Conservation (phyloP, 92 coral and sea anemone species). For the Umimayanthus chanpuru region DNA sequence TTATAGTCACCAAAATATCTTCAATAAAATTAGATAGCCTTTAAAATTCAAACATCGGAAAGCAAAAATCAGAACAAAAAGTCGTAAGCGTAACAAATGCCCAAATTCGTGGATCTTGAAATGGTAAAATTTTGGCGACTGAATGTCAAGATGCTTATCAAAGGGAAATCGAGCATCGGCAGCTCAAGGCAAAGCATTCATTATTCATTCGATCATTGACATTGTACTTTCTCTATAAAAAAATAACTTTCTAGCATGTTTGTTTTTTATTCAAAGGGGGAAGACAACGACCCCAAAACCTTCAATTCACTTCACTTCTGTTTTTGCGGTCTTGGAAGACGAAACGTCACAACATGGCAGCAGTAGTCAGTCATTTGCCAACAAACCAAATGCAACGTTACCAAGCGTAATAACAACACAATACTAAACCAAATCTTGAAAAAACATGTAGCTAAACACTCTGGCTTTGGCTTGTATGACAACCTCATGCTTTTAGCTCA, state of each 20-base stretch:
- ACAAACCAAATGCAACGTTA: too few relatives aligned
- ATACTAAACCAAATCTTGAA: too few relatives aligned
- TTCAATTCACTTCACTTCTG: background rate
- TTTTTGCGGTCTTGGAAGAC: background rate
- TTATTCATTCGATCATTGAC: background rate
- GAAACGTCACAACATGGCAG: too few relatives aligned
- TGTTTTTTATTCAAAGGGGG: background rate
- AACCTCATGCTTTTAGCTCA: too few relatives aligned
- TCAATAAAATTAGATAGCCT: background rate
- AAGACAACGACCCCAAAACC: background rate
- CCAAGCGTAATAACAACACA: too few relatives aligned
- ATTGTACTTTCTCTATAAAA: background rate
- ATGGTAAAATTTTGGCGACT: background rate
- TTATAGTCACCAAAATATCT: background rate
- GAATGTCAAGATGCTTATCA: background rate
- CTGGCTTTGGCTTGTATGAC: too few relatives aligned
- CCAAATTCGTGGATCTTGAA: background rate
- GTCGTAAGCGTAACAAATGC: background rate
- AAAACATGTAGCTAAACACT: too few relatives aligned
- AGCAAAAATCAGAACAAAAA: background rate
- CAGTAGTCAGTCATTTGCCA: too few relatives aligned
- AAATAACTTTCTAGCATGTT: too few relatives aligned
- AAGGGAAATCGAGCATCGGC: too few relatives aligned
- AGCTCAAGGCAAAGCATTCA: too few relatives aligned
- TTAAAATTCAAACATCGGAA: background rate